Percentiles rank a stretch among this genome's conserved stretches.
Conservation (phyloP, 2,113 vertebrate genomes). For the Vulpes lagopus region DNA sequence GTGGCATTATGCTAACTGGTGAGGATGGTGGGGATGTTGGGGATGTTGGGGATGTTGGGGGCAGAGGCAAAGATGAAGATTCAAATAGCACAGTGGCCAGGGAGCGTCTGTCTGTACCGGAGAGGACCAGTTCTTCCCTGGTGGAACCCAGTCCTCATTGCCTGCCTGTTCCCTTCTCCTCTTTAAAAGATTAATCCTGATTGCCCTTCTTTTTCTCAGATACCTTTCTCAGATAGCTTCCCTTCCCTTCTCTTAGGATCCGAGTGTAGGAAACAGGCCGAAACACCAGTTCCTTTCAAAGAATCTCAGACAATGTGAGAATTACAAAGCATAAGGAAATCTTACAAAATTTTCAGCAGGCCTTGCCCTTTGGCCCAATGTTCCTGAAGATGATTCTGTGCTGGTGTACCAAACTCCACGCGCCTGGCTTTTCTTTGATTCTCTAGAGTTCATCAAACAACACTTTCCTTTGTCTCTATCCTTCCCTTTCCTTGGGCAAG, state of each 20-base stretch:
- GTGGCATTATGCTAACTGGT: neutral
- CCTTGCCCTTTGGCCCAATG: neutral
- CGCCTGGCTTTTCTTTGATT: neutral
- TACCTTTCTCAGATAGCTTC: neutral
- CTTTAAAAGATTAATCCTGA: neutral
- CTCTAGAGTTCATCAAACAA: neutral
- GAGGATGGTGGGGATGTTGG: neutral
- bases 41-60: neutral
- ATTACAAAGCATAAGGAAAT: neutral
- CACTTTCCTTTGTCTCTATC: neutral
- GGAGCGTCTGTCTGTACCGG: fast-evolving
- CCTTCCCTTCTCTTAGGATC: neutral
- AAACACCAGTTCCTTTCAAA: neutral
- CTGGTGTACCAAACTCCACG: neutral
- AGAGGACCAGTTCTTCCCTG: neutral
- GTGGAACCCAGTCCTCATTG: neutral
- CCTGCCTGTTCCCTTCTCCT: neutral
- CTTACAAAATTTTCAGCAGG: neutral
- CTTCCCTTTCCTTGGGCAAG: neutral
- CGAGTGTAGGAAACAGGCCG: neutral
- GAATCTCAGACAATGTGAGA: neutral
- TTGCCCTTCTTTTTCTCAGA: neutral
- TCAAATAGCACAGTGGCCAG: neutral
- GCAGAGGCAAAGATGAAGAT: neutral
- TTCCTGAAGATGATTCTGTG: neutral